Evolutionary conservation across 2,113 vertebrate species (phyloP).

Genomic region (Amazona guildingii): DNA sequence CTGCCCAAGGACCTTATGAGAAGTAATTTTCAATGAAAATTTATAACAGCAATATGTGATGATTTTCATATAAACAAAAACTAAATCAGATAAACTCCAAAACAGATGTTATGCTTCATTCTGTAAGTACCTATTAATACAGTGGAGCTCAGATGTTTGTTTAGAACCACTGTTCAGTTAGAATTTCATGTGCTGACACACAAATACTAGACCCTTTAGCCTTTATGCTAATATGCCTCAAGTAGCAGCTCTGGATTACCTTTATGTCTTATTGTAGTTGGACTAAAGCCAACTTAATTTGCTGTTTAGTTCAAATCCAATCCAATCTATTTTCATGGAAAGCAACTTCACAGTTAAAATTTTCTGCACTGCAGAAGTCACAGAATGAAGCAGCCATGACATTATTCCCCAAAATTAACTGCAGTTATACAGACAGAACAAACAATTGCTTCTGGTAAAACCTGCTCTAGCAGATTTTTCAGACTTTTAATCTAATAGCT

Average conservation of each 20-base stretch:
- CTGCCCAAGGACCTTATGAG: not conserved
- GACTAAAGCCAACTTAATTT: not conserved
- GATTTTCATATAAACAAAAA: not conserved
- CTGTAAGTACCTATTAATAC: not conserved
- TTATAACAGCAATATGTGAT: not conserved
- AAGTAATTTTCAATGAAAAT: not conserved
- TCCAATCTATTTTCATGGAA: not conserved
- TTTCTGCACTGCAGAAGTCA: not conserved
- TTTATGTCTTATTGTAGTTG: not conserved
- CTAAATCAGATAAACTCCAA: not conserved
- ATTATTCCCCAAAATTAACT: not conserved
- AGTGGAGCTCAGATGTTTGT: not conserved
- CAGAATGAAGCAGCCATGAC: not conserved
- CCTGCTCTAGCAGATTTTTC: not conserved
- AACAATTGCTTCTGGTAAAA: not conserved
- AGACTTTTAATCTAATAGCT: not conserved
- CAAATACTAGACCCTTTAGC: not conserved
- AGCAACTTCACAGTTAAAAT: not conserved
- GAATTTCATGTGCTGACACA: not conserved
- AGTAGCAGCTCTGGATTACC: not conserved
- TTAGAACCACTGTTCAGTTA: not conserved
- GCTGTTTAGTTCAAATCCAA: not conserved
- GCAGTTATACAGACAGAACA: not conserved
- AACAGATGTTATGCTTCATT: not conserved
- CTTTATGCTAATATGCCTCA: not conserved